Evolutionary conservation across 2,797 vertebrate species (phyloP), one percentile per base, ranked within the genome.

Genomic region (Crypturellus tataupa): DNA sequence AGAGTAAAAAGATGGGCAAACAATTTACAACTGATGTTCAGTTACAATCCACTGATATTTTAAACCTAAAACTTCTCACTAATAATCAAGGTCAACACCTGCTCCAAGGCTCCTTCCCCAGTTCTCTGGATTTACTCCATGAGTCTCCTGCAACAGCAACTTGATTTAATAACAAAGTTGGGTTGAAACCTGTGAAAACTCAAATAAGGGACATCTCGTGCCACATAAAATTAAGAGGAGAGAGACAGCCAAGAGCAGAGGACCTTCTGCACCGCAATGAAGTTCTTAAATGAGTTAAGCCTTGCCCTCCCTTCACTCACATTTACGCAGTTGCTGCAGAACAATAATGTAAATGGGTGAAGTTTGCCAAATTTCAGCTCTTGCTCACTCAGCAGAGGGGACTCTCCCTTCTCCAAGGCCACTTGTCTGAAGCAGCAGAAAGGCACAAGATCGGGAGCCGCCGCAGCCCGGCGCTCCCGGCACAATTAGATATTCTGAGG

Each of bases 71-170:
- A 10, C 6, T 55, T 55, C 10, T 80, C 71, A 76, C 82, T 73
- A 77, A 4, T 63, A 70, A 1, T 86, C 94, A 93, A 95, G 94
- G 96, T 96, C 94, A 94, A 6, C 35, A 67, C 46, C 31, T 42
- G 75, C 27, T 44, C 87, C 79, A 40, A 85, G 79, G 86, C 90
- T 63, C 33, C 39, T 51, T 51, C 79, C 72, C 62, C 10, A n/a
- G 23, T 80, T 53, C 21, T 23, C 72, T 59, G 56, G 29, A 62
- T 0, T 6, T 46, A 40, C n/a, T 63, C 78, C 37, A 23, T 8
- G 53, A 92, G 21, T 2, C 92, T 83, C 76, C 80, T 40, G n/a
- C 80, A 70, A 21, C 89, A 93, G 40, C 44, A 73, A 71, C 64
- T 89, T 94, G 63, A n/a, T n/a, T n/a, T n/a, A n/a, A n/a, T n/a